Evolutionary conservation across 1,140 invertebrate species (phyloP), one percentile per base, ranked within the genome.

Genomic region (Nixonia krombeini): DNA sequence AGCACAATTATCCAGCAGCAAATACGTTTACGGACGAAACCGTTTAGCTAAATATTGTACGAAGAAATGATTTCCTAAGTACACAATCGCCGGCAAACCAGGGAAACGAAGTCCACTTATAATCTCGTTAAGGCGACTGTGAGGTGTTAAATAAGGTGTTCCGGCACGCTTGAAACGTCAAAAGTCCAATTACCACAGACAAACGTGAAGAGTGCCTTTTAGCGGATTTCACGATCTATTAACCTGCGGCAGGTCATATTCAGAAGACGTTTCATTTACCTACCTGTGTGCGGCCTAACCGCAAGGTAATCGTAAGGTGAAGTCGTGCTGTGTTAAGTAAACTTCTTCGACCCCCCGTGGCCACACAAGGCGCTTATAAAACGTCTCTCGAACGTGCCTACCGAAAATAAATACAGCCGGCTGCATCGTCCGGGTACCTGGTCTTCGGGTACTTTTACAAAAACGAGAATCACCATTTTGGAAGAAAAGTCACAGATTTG

Each of bases 251-350:
- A 21, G 38, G n/a, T n/a, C n/a, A n/a, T 16, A 16, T 18, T 18
- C 38, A n/a, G 16, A 31, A 49, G 55, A 45, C 55, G 44, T 58
- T 58, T 49, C 55, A 58, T 58, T 58, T 58, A 58, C 28, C 55
- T 58, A 42, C 41, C 41, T 44, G 41, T 21, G 41, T 25, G 15
- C n/a, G 1, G 38, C 31, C 41, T 46, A 56, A 56, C 53, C 35
- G 35, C 16, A 49, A 58, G 44, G 49, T 31, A 47, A 57, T 57
- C 41, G 42, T 25, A 15, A 47, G 42, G 28, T 46, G 17, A 57
- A 46, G 53, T 40, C 33, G 33, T 37, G 40, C 52, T 45, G 55
- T 26, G 55, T 49, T 58, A 42, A 58, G 45, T 42, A 58, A 58
- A 58, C 38, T 45, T 37, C 42, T 12, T 13, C 7, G 37, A 49